Percentiles rank a stretch among this genome's conserved stretches.
Evolutionary conservation across 2,888 invertebrate species (phyloP).

Genomic region (Palloptera scutellata): DNA sequence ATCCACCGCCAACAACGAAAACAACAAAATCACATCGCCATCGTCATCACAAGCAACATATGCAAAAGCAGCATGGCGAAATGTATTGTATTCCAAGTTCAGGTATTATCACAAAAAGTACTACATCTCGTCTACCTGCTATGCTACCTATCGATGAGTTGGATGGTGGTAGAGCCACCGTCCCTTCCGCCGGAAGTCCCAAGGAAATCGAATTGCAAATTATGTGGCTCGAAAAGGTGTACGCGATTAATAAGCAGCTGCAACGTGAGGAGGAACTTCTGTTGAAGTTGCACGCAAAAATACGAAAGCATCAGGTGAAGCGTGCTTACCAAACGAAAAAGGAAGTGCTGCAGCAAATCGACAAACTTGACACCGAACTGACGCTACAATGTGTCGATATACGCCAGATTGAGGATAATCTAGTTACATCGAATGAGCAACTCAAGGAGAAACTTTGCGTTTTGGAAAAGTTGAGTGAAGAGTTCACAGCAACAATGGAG

Average conservation of each 20-base stretch:
- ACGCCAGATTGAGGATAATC: constrained; percentile 66
- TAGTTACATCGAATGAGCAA: constrained; percentile 67
- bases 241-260: constrained; percentile 76
- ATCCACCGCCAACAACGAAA: constrained; percentile 17
- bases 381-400: constrained; percentile 67
- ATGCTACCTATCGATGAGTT: no score
- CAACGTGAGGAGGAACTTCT: constrained; percentile 78
- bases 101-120: no score
- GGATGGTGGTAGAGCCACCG: background rate
- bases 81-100: no score
- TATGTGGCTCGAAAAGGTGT: constrained; percentile 77
- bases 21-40: constrained; percentile 10
- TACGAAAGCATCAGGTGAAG: constrained; percentile 67
- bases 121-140: no score
- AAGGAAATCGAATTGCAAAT: constrained; percentile 65
- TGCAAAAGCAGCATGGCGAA: no score
- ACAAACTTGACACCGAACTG: constrained; percentile 66
- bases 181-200: constrained; percentile 15
- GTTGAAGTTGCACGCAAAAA: constrained; percentile 72
- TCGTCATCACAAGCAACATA: constrained; percentile 60
- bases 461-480: constrained; percentile 67
- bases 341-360: constrained; percentile 54
- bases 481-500: constrained; percentile 54
- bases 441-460: constrained; percentile 67
- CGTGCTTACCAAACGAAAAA: constrained; percentile 53